These are phyloP conservation scores for Tretioscincus oriximinensis DNA, from an alignment of 2,113 vertebrate genomes.

Conservation along the genomic window DNA sequence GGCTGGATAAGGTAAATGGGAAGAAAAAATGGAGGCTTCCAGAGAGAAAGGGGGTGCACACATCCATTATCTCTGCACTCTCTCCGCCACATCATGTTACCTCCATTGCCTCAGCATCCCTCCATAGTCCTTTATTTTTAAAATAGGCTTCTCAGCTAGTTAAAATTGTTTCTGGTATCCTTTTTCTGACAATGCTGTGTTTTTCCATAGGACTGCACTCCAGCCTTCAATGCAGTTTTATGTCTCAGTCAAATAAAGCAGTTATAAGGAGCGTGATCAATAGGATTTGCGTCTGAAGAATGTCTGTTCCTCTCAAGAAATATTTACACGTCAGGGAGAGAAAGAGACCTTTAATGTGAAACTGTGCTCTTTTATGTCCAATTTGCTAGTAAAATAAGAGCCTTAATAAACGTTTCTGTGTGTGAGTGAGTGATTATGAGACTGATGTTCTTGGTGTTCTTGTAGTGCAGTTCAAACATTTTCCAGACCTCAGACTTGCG, in stretches of 20 bases:
- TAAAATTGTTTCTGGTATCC: background rate
- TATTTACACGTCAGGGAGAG: background rate
- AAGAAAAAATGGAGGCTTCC: no score
- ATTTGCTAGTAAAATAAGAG: background rate
- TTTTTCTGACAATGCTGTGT: background rate
- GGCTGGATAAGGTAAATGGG: no score
- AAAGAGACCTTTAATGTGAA: background rate
- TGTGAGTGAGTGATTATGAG: background rate
- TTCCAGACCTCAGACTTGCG: background rate
- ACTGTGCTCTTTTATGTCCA: slow-evolving; percentile 7
- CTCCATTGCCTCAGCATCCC: no score
- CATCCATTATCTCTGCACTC: no score
- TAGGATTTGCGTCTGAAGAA: background rate
- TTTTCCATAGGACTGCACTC: background rate
- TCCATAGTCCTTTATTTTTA: no score
- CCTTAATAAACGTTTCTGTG: background rate
- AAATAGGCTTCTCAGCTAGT: background rate
- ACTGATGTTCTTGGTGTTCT: slow-evolving; percentile 11
- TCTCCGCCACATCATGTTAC: no score
- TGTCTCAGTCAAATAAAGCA: background rate
- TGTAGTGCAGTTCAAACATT: background rate
- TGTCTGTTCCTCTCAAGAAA: background rate
- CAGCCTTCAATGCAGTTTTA: background rate
- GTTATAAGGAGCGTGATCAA: background rate
- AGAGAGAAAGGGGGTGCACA: no score